These are phyloP conservation scores for Cataglyphis hispanica DNA, from an alignment of 1,140 invertebrate species.

Conservation along the genomic window DNA sequence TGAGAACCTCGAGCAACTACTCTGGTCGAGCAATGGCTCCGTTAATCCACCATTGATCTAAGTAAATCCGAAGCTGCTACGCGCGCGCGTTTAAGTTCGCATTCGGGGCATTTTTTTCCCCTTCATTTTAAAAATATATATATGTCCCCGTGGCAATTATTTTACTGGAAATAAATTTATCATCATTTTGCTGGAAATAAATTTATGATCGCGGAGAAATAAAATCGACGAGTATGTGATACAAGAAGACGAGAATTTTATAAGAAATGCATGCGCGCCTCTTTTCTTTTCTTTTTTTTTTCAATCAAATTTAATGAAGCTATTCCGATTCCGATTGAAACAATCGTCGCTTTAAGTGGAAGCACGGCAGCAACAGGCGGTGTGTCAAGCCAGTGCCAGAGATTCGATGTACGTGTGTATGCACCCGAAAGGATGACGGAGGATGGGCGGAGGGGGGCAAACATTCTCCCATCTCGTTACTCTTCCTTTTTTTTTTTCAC, in stretches of 20 bases:
- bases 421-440: neutral
- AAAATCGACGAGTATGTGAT: conserved; percentile 1
- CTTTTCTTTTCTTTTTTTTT: neutral
- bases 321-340: conserved; percentile 21
- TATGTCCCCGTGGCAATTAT: neutral
- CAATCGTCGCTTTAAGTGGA: conserved; percentile 31
- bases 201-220: neutral
- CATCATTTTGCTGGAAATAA: neutral
- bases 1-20: conserved; percentile 37
- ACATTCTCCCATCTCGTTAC: conserved; percentile 1
- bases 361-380: conserved; percentile 57
- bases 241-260: neutral
- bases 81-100: neutral
- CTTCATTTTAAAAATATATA: conserved; percentile 9
- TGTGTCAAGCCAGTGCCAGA: conserved; percentile 50
- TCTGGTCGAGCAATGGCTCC: conserved; percentile 4
- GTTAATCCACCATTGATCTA: conserved; percentile 60
- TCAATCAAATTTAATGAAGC: neutral
- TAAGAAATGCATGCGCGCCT: neutral
- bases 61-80: conserved; percentile 35
- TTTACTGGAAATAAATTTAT: neutral
- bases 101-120: neutral
- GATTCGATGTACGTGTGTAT: neutral
- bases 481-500: conserved; percentile 18
- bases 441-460: too few species aligned